These are phyloP conservation scores for Leptinotarsa peninsularis DNA, from an alignment of 2,888 invertebrate genomes.

Conservation along the genomic window DNA sequence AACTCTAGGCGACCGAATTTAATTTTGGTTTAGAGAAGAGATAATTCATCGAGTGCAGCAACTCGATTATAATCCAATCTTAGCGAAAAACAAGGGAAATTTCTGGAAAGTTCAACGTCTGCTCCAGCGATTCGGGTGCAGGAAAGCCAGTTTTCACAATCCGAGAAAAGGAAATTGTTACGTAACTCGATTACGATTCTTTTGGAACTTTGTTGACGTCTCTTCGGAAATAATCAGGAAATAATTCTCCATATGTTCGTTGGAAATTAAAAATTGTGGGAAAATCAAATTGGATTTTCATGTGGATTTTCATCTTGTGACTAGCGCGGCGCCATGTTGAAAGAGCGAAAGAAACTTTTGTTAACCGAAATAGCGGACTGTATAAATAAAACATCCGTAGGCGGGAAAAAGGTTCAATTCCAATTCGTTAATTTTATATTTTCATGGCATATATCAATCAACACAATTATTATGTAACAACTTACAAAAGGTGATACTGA, in stretches of 20 bases:
- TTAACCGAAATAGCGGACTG: too few species aligned
- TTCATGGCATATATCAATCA: too few species aligned
- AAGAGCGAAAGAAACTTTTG: too few species aligned
- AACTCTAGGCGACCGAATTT: conserved; percentile 23
- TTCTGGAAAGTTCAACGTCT: conserved; percentile 33
- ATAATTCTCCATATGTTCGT: neutral
- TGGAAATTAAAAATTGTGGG: neutral
- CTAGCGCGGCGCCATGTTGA: too few species aligned
- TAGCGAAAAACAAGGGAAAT: conserved; percentile 32
- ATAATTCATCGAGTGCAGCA: conserved; percentile 37
- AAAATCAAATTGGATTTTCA: neutral
- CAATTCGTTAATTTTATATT: too few species aligned
- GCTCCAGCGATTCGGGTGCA: conserved; percentile 7
- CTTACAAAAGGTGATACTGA: too few species aligned
- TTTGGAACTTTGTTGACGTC: neutral
- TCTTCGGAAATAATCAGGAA: neutral
- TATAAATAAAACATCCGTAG: too few species aligned
- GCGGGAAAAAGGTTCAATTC: too few species aligned
- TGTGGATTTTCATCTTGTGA: too few species aligned
- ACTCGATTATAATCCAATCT: conserved; percentile 41
- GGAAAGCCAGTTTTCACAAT: neutral
- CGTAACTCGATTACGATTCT: neutral
- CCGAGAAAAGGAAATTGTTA: conserved; percentile 2
- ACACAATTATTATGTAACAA: too few species aligned
- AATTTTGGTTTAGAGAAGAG: conserved; percentile 32